Evolutionary conservation across 2,113 vertebrate genomes (phyloP).

Genomic region (Syngnathus scovelli): DNA sequence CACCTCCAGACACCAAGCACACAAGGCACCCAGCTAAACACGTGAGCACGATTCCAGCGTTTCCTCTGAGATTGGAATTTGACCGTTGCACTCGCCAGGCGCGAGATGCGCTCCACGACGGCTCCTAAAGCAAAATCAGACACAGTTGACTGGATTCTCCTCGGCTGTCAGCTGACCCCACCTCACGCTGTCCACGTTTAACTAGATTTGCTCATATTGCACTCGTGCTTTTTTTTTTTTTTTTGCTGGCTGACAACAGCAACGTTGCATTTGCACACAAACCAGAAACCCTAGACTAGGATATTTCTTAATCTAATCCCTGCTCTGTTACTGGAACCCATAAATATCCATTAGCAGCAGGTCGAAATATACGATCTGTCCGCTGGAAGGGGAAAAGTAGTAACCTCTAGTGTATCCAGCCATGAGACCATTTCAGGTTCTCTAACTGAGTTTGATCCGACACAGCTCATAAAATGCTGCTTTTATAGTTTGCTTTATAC

Average conservation of each 20-base stretch:
- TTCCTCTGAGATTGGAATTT: conserved; percentile 53
- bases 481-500: conserved; percentile 51
- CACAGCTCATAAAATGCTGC: conserved; percentile 50
- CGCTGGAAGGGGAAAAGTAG: background rate
- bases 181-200: conserved; percentile 32
- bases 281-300: conserved; percentile 2
- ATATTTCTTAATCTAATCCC: conserved; percentile 4
- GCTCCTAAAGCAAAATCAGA: conserved; percentile 16
- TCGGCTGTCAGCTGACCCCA: conserved; percentile 49
- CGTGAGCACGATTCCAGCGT: conserved; percentile 41
- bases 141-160: conserved; percentile 13
- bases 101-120: conserved; percentile 11
- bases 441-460: conserved; percentile 44
- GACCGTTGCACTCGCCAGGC: conserved; percentile 21
- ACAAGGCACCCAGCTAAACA: conserved; percentile 41
- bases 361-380: conserved; percentile 6
- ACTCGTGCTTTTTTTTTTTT: conserved; percentile 35
- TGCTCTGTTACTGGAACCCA: background rate
- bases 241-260: conserved; percentile 27
- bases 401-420: conserved; percentile 22
- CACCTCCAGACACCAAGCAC: conserved; percentile 27
- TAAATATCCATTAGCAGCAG: conserved; percentile 6
- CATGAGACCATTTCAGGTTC: conserved; percentile 21
- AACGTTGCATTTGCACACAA: conserved; percentile 9
- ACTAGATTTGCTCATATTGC: conserved; percentile 49